A percentile compares a stretch with the other conserved stretches of the same genome.
Evolutionary conservation across 2,888 invertebrate species (phyloP).

Genomic region (Trichacis sp.): DNA sequence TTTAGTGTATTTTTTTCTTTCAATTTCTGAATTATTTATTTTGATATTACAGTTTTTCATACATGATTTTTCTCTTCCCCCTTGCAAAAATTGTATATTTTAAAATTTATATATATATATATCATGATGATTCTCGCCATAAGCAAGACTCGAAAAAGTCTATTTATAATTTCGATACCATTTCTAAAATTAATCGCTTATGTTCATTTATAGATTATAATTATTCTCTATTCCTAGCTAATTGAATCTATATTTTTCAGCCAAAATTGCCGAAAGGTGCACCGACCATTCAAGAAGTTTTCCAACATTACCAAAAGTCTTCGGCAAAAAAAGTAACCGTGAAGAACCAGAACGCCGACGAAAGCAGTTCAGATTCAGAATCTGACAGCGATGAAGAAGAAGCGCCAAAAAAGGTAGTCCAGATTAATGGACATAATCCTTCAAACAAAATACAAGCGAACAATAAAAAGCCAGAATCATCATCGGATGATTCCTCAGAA

Average conservation of each 20-base stretch:
- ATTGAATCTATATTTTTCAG: slow-evolving; percentile 71
- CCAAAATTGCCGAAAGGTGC: slow-evolving; percentile 75
- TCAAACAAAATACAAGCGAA: slow-evolving; percentile 22
- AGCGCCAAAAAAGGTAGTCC: slow-evolving; percentile 47
- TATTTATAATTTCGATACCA: too few species aligned
- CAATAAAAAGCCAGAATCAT: slow-evolving; percentile 43
- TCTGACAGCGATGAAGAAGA: slow-evolving; percentile 62
- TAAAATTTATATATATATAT: too few species aligned
- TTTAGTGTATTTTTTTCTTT: too few species aligned
- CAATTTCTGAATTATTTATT: too few species aligned
- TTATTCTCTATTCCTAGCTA: too few species aligned
- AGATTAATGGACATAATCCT: slow-evolving; percentile 52
- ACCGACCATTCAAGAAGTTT: slow-evolving; percentile 75
- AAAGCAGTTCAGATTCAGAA: slow-evolving; percentile 63
- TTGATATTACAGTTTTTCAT: too few species aligned
- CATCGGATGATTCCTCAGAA: slow-evolving; percentile 53
- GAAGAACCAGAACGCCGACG: slow-evolving; percentile 52
- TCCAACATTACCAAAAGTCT: slow-evolving; percentile 72
- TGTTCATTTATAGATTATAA: too few species aligned
- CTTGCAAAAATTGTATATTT: too few species aligned
- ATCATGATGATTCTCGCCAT: too few species aligned
- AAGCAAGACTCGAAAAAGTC: too few species aligned
- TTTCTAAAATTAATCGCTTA: too few species aligned
- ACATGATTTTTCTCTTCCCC: too few species aligned
- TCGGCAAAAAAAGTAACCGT: slow-evolving; percentile 69